These are phyloP conservation scores for Dasypogon diadema DNA, from an alignment of 2,888 invertebrate genomes.

Conservation along the genomic window DNA sequence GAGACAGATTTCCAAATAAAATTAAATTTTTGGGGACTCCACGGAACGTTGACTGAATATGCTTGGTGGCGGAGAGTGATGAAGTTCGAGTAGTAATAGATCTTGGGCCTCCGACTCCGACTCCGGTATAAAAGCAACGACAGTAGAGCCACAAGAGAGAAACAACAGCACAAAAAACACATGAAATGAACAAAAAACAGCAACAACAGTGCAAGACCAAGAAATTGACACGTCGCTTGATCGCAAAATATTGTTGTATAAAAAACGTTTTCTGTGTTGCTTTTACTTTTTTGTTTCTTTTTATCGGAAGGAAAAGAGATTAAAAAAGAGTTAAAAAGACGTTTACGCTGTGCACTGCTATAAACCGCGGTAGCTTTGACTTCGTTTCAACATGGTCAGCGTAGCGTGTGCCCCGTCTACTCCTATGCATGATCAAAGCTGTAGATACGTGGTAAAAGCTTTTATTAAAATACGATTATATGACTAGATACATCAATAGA, in stretches of 20 bases:
- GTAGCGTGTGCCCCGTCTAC: slow-evolving; percentile 1
- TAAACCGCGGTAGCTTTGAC: slow-evolving; percentile 27
- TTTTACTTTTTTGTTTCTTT: slow-evolving; percentile 34
- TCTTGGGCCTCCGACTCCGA: slow-evolving; percentile 18
- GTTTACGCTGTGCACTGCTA: background rate
- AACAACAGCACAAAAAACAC: slow-evolving; percentile 38
- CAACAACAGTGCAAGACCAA: slow-evolving; percentile 35
- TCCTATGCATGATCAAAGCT: slow-evolving; percentile 14
- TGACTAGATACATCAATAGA: slow-evolving; percentile 30
- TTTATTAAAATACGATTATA: slow-evolving; percentile 34
- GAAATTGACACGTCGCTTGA: slow-evolving; percentile 48
- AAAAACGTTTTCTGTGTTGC: slow-evolving; percentile 27
- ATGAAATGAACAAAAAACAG: slow-evolving; percentile 38
- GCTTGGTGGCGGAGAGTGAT: slow-evolving; percentile 39
- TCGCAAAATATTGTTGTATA: slow-evolving; percentile 41
- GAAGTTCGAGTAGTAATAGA: slow-evolving; percentile 37
- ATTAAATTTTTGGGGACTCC: slow-evolving; percentile 26
- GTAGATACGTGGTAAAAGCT: slow-evolving; percentile 46
- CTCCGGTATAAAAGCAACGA: background rate
- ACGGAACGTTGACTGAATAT: slow-evolving; percentile 43
- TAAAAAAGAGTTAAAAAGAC: slow-evolving; percentile 35
- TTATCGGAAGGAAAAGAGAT: slow-evolving; percentile 48
- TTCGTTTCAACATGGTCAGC: slow-evolving; percentile 4
- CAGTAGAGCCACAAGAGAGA: slow-evolving; percentile 15
- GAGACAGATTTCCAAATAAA: slow-evolving; percentile 23